A percentile compares a stretch with the other conserved stretches of the same genome.
Evolutionary conservation across 1,140 invertebrate species (phyloP).

Genomic region (Cherax quadricarinatus): DNA sequence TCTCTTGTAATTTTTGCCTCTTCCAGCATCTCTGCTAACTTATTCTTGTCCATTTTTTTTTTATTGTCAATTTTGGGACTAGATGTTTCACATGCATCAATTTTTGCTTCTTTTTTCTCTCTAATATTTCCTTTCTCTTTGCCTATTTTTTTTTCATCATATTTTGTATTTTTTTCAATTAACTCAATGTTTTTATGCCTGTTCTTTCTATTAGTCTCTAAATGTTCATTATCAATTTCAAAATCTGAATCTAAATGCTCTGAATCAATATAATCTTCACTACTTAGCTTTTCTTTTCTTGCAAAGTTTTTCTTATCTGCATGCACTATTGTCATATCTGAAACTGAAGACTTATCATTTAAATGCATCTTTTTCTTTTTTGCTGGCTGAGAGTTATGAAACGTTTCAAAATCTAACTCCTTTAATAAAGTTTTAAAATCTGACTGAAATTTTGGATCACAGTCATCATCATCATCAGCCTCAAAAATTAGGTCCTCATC

Average conservation of each 20-base stretch:
- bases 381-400: background rate
- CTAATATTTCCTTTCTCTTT: background rate
- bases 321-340: too few species aligned
- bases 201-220: background rate
- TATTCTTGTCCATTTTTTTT: conserved; percentile 11
- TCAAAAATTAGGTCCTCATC: background rate
- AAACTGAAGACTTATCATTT: too few species aligned
- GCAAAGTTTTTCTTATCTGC: too few species aligned
- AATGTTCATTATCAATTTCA: background rate
- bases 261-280: background rate
- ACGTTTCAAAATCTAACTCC: conserved; percentile 1
- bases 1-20: background rate
- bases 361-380: background rate
- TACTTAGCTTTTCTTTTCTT: too few species aligned
- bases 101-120: background rate
- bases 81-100: background rate
- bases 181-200: background rate
- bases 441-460: background rate
- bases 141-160: background rate
- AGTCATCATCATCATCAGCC: conserved; percentile 21
- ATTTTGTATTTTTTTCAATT: background rate
- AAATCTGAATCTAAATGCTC: background rate
- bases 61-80: background rate
- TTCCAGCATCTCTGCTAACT: background rate
- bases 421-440: conserved; percentile 9